These are phyloP conservation scores for Dynastes grantii DNA, from an alignment of 2,888 invertebrate species.

Conservation along the genomic window DNA sequence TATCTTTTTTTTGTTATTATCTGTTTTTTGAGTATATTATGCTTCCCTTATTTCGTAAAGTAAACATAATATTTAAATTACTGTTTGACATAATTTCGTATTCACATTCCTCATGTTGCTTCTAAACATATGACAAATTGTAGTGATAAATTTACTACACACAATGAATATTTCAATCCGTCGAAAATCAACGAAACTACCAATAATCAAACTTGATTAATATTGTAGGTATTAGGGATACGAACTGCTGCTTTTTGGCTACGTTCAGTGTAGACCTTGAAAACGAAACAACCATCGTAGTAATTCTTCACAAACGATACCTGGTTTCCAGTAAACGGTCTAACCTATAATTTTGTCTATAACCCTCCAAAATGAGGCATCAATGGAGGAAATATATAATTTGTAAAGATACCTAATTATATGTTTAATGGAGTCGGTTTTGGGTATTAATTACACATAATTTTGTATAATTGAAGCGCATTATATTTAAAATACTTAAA, in stretches of 20 bases:
- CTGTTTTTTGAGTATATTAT: too few species aligned
- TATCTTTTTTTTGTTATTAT: too few species aligned
- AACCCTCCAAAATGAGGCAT: constrained; percentile 41
- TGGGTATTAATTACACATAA: constrained; percentile 40
- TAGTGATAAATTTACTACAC: neutral
- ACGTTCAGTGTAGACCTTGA: constrained; percentile 38
- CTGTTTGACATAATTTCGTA: too few species aligned
- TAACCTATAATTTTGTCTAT: constrained; percentile 44
- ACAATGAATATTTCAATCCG: neutral
- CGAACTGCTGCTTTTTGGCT: constrained; percentile 3
- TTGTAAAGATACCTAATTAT: constrained; percentile 30
- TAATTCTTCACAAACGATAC: constrained; percentile 34
- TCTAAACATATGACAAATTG: too few species aligned
- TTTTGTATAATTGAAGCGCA: constrained; percentile 21
- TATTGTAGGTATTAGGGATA: neutral
- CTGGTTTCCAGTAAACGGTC: constrained; percentile 37
- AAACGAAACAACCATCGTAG: constrained; percentile 26
- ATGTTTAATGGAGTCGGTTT: constrained; percentile 36
- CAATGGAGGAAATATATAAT: constrained; percentile 37
- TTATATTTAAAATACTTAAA: constrained; percentile 2
- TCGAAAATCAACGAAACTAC: neutral
- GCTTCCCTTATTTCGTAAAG: too few species aligned
- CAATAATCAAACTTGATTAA: constrained; percentile 11
- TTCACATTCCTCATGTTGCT: too few species aligned
- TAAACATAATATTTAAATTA: too few species aligned